Conservation (phyloP, 1,140 invertebrate species). For the Camponotus floridanus region DNA sequence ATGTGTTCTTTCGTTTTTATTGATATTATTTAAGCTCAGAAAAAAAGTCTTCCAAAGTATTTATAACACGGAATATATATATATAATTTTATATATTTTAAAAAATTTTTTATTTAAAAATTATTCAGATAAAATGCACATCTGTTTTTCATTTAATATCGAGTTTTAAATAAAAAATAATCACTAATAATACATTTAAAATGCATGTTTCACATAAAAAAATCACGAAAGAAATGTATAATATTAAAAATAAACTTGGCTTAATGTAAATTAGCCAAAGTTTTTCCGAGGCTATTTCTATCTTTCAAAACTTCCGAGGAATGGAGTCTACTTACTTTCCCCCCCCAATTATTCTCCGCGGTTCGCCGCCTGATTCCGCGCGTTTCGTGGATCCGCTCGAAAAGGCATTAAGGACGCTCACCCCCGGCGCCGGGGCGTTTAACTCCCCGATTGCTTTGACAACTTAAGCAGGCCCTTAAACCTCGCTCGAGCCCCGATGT, state of each 20-base stretch:
- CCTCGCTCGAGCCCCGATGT: conserved; percentile 82
- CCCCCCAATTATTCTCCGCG: conserved; percentile 46
- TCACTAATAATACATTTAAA: background rate
- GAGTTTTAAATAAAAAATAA: background rate
- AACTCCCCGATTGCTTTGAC: conserved; percentile 84
- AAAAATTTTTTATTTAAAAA: background rate
- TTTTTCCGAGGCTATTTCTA: background rate
- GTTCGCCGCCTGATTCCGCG: conserved; percentile 42
- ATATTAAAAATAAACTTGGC: background rate
- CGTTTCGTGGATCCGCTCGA: conserved; percentile 75
- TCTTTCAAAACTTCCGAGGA: conserved; percentile 18
- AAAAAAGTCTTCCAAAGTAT: background rate
- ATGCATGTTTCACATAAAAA: background rate
- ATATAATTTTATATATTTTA: conserved; percentile 16
- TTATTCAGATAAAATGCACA: background rate
- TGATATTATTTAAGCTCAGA: conserved; percentile 3
- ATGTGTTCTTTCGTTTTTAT: background rate
- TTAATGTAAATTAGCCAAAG: background rate
- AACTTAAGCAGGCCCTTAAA: conserved; percentile 85
- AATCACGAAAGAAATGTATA: background rate
- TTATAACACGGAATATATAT: background rate
- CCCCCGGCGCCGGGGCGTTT: conserved; percentile 77
- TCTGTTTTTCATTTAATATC: no score
- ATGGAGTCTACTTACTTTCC: background rate
- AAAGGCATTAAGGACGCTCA: conserved; percentile 79